A percentile compares a stretch with the other conserved stretches of the same genome.
phyloP scores from a whole-genome alignment of 2,888 invertebrate genomes.

The Digitonthophagus gazella region DNA sequence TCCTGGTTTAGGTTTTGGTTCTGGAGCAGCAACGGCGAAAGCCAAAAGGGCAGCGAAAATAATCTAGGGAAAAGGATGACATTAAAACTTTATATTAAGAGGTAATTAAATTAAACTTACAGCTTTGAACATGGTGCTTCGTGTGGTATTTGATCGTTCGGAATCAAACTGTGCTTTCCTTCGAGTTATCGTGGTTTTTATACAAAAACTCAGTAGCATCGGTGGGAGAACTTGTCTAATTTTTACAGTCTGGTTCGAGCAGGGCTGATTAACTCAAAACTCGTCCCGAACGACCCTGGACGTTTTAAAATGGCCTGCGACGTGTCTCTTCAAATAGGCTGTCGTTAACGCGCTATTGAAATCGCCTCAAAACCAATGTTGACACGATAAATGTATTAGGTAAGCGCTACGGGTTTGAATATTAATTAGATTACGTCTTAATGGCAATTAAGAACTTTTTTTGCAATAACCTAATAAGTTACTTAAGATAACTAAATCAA shows the following conservation, averaged over 20 bases:
- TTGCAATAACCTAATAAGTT: not conserved
- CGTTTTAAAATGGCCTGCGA: not conserved
- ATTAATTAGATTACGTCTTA: not conserved
- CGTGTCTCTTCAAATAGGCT: not conserved
- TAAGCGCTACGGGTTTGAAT: not conserved
- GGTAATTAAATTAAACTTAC: constrained; percentile 27
- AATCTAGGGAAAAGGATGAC: constrained; percentile 45
- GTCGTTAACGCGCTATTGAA: not conserved
- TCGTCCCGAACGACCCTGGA: not conserved
- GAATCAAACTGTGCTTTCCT: constrained; percentile 23
- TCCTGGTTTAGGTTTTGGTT: constrained; percentile 42
- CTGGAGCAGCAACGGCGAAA: constrained; percentile 53
- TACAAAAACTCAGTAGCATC: not conserved
- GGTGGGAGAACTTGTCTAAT: not conserved
- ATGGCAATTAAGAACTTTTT: not conserved
- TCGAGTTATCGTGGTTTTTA: constrained; percentile 1
- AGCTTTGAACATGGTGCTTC: constrained; percentile 33
- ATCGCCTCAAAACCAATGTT: not conserved
- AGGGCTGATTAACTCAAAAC: not conserved
- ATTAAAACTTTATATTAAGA: not conserved
- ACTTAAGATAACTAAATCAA: too few species aligned
- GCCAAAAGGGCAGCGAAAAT: constrained; percentile 53
- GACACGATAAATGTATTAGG: not conserved
- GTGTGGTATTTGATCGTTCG: constrained; percentile 17
- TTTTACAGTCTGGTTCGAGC: not conserved